phyloP scores from a whole-genome alignment of 2,797 vertebrate genomes.

The Naso thynnoides region DNA sequence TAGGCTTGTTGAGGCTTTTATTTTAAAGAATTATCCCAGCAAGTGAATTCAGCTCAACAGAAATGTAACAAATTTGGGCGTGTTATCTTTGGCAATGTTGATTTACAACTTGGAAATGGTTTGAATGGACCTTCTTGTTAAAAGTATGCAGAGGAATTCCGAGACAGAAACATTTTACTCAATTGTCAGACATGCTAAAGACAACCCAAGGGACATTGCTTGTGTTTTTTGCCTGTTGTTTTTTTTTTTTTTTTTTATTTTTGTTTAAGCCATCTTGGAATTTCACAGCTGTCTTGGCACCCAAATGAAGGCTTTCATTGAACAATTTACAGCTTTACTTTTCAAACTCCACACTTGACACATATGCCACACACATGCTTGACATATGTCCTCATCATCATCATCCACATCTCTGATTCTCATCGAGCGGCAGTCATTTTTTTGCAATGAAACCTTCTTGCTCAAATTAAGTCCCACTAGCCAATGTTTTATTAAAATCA shows the following conservation, averaged over 20 bases:
- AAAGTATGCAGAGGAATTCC: not conserved
- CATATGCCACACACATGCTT: constrained; percentile 77
- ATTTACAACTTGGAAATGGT: not conserved
- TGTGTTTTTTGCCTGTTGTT: constrained; percentile 26
- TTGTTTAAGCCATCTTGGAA: constrained; percentile 44
- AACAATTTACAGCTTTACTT: constrained; percentile 58
- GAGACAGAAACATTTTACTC: constrained; percentile 3
- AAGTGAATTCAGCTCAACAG: not conserved
- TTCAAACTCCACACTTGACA: constrained; percentile 73
- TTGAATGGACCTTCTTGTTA: constrained; percentile 8
- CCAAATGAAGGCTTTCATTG: constrained; percentile 74
- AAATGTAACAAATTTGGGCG: not conserved
- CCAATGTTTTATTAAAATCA: constrained; percentile 52
- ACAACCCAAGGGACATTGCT: not conserved
- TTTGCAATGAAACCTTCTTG: constrained; percentile 38
- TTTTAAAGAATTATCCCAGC: not conserved
- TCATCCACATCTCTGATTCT: constrained; percentile 41
- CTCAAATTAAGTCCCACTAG: constrained; percentile 29
- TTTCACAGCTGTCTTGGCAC: constrained; percentile 74
- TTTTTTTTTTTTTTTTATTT: too few species aligned
- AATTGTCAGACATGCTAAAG: not conserved
- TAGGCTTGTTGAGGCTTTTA: constrained; percentile 17
- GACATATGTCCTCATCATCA: constrained; percentile 81
- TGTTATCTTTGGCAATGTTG: not conserved
- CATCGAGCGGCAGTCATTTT: constrained; percentile 49